Evolutionary conservation across 2,888 invertebrate species (phyloP), one percentile per base, ranked within the genome.

Genomic region (Dioctria linearis): DNA sequence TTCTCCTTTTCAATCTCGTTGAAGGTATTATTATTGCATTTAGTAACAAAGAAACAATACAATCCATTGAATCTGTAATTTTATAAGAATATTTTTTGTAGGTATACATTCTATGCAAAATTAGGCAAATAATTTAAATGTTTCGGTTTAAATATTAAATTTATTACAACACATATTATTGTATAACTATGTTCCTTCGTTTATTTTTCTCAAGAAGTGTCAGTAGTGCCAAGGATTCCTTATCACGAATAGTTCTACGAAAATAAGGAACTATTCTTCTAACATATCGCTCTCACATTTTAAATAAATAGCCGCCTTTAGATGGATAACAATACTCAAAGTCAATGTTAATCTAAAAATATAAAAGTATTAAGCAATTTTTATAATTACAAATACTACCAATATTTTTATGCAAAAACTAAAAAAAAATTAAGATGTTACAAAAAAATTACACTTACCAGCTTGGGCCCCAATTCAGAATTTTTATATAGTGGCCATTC

Each of bases 1-100:
- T 40, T 13, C 40, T 65, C n/a, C n/a, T 40, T 40, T 9, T n/a
- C 9, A 65, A 13, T 37, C 39, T 37, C 8, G 9, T 37, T 37
- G 37, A 65, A 9, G 65, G 65, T 40, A 39, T 65, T 65, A 65
- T 65, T 11, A 65, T 37, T 65, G 65, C 65, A 65, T 65, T 65
- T 13, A 65, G 40, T n/a, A 40, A 39, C 9, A 65, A 11, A 11
- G 40, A 9, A 40, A 65, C 5, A 3, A 65, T 65, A 13, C 39
- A 65, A 13, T 65, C 39, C n/a, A 5, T 65, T 65, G 65, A 37
- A 65, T 37, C 65, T 65, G 65, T 8, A 65, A 65, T 46, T 46
- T 46, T 46, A 46, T 46, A 46, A 46, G 46, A 46, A 46, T 46
- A 46, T 5, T 46, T 46, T 25, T 25, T 25, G n/a, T 46, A 46